These are phyloP conservation scores for Lepidocyrtinus sp. DNA, from an alignment of 2,888 invertebrate species.

Conservation along the genomic window DNA sequence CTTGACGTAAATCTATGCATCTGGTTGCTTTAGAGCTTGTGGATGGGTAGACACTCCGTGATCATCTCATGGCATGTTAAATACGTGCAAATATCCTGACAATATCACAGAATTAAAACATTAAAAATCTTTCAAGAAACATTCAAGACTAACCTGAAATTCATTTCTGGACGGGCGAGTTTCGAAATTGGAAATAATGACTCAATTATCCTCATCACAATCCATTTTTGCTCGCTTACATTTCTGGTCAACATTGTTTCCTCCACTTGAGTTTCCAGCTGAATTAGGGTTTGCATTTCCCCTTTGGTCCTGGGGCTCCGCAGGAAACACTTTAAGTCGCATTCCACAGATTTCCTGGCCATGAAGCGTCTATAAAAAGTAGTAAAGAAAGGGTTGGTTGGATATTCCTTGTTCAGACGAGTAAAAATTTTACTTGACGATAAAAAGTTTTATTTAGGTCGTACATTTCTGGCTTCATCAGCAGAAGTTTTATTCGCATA, in stretches of 20 bases:
- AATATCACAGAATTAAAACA: conserved; percentile 62
- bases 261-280: conserved; percentile 48
- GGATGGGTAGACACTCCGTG: conserved; percentile 58
- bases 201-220: conserved; percentile 60
- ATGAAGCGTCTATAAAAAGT: conserved; percentile 77
- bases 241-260: conserved; percentile 66
- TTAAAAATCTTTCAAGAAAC: conserved; percentile 50
- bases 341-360: conserved; percentile 91
- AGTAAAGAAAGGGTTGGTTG: background rate
- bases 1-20: conserved; percentile 54
- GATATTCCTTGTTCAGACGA: background rate
- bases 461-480: conserved; percentile 81
- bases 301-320: conserved; percentile 76
- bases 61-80: conserved; percentile 59
- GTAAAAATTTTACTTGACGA: background rate
- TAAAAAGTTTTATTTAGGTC: conserved; percentile 35
- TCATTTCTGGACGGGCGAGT: conserved; percentile 59
- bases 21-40: conserved; percentile 52
- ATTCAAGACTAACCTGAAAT: conserved; percentile 51
- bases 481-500: conserved; percentile 85
- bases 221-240: conserved; percentile 70
- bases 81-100: conserved; percentile 66
- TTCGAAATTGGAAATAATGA: conserved; percentile 57
- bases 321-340: conserved; percentile 89
- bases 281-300: conserved; percentile 57